phyloP scores from a whole-genome alignment of 2,888 invertebrate genomes.

The Andrena bicolor region DNA sequence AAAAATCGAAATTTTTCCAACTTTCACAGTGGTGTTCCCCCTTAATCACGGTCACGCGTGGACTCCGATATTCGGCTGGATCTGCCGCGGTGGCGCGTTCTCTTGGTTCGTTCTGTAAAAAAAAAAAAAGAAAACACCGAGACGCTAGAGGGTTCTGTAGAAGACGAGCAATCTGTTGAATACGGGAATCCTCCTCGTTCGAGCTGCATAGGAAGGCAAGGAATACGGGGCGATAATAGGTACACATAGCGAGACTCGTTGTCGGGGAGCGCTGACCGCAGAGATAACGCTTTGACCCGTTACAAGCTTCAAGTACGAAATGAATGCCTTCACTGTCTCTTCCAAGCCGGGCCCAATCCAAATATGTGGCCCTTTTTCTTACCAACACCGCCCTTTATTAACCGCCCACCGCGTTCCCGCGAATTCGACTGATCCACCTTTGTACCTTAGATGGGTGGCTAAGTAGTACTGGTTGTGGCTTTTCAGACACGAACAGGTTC shows the following conservation, averaged over 20 bases:
- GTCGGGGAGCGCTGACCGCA: slow-evolving; percentile 84
- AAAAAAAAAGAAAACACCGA: neutral
- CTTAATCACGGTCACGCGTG: no score
- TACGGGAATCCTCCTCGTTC: slow-evolving; percentile 58
- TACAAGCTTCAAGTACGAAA: slow-evolving; percentile 80
- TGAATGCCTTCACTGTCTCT: slow-evolving; percentile 84
- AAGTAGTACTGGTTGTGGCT: no score
- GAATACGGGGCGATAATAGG: slow-evolving; percentile 74
- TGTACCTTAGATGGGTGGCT: neutral
- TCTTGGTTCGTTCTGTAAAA: no score
- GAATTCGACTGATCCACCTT: slow-evolving; percentile 46
- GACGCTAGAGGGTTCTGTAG: slow-evolving; percentile 24
- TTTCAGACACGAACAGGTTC: no score
- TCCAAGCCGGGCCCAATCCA: slow-evolving; percentile 66
- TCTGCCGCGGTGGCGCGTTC: neutral
- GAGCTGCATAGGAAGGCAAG: slow-evolving; percentile 59
- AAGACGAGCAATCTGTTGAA: slow-evolving; percentile 52
- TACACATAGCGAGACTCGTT: slow-evolving; percentile 80
- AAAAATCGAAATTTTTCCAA: no score
- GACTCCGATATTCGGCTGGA: neutral
- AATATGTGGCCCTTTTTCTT: slow-evolving; percentile 73
- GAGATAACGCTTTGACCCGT: slow-evolving; percentile 85
- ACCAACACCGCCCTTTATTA: slow-evolving; percentile 61
- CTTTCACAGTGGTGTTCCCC: no score
- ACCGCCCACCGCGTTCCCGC: slow-evolving; percentile 48